Conservation (phyloP, 2,797 vertebrate species). For the Crocidura indochinensis region DNA sequence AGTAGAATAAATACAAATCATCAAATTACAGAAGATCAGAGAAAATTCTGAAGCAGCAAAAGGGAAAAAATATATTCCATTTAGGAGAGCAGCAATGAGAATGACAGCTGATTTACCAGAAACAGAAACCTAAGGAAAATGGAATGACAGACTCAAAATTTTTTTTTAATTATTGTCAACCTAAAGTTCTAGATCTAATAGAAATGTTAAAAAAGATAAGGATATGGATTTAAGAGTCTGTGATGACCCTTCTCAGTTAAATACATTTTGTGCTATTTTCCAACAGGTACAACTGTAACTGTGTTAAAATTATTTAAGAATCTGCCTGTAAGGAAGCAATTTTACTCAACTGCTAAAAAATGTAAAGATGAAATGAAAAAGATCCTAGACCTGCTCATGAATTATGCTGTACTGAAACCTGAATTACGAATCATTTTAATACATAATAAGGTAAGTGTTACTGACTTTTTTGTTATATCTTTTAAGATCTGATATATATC, state of each 20-base stretch:
- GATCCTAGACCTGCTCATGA: conserved; percentile 95
- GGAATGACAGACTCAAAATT: too few relatives aligned
- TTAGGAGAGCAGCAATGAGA: too few relatives aligned
- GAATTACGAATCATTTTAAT: conserved; percentile 93
- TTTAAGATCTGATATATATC: too few relatives aligned
- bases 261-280: conserved; percentile 42
- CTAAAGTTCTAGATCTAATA: too few relatives aligned
- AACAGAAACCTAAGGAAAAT: too few relatives aligned
- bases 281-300: conserved; percentile 95
- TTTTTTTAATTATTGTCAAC: too few relatives aligned
- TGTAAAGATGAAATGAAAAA: conserved; percentile 98
- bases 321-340: conserved; percentile 97
- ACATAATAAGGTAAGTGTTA: conserved; percentile 94
- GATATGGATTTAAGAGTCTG: conserved; percentile 43
- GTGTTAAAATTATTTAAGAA: conserved; percentile 96
- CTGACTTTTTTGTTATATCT: not conserved
- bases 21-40: too few relatives aligned
- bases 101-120: too few relatives aligned
- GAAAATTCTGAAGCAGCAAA: too few relatives aligned
- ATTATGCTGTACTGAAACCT: conserved; percentile 96
- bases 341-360: conserved; percentile 95
- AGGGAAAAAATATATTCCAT: too few relatives aligned
- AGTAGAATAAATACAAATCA: too few relatives aligned
- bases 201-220: too few relatives aligned
- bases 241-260: conserved; percentile 53